These are phyloP conservation scores for Thera obeliscata DNA, from an alignment of 2,888 invertebrate species.

Conservation along the genomic window DNA sequence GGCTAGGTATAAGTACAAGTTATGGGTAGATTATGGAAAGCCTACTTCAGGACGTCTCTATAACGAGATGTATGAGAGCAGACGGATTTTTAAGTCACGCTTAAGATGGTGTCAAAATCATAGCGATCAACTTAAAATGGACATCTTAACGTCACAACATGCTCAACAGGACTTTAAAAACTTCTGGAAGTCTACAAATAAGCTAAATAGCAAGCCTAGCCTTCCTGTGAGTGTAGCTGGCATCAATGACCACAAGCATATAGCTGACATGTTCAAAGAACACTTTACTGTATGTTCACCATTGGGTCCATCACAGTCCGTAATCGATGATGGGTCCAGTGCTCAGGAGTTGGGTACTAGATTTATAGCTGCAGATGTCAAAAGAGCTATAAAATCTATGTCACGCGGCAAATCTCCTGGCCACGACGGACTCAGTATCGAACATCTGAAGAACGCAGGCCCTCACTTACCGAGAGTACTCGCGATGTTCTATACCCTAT, in stretches of 20 bases:
- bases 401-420: neutral
- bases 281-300: slow-evolving; percentile 3
- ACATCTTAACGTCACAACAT: neutral
- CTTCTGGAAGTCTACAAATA: neutral
- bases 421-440: neutral
- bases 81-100: neutral
- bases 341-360: neutral
- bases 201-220: neutral
- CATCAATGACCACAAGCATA: neutral
- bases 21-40: neutral
- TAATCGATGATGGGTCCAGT: neutral
- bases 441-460: neutral
- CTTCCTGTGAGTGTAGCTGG: slow-evolving; percentile 6
- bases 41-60: neutral
- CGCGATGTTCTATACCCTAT: no score
- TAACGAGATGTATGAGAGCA: neutral
- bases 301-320: slow-evolving; percentile 6
- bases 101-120: neutral
- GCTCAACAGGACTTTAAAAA: neutral
- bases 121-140: no score
- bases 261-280: slow-evolving; percentile 5
- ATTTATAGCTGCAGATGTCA: neutral
- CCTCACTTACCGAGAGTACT: neutral
- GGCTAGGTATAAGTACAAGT: neutral
- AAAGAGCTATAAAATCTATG: no score